Conservation (phyloP, 1,140 invertebrate genomes). For the Pentalonia nigronervosa region DNA sequence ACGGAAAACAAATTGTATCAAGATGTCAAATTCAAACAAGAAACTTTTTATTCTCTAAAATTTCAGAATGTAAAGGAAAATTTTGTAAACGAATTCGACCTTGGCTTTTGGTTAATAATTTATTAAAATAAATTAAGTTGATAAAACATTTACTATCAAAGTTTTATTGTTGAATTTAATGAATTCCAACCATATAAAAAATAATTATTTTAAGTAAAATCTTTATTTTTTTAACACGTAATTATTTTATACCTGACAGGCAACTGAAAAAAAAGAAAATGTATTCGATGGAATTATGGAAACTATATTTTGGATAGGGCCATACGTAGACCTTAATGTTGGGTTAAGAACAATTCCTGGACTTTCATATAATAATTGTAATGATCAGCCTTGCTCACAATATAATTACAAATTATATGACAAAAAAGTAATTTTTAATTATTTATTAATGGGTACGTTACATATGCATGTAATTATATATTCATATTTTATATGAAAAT, state of each 20-base stretch:
- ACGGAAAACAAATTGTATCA: slow-evolving; percentile 13
- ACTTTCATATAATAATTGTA: background rate
- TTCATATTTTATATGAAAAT: background rate
- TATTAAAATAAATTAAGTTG: background rate
- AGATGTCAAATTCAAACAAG: slow-evolving; percentile 48
- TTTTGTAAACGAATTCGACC: slow-evolving; percentile 25
- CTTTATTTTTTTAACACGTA: too few species aligned
- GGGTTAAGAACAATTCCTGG: background rate
- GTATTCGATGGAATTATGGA: slow-evolving; percentile 35
- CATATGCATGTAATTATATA: background rate
- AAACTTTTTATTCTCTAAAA: slow-evolving; percentile 28
- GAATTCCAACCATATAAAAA: too few species aligned
- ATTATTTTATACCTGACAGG: background rate
- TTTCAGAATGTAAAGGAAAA: slow-evolving; percentile 3
- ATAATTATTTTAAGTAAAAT: background rate
- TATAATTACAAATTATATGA: slow-evolving; percentile 12
- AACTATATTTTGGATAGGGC: slow-evolving; percentile 40
- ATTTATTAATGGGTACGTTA: background rate
- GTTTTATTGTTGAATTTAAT: background rate
- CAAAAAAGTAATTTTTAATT: slow-evolving; percentile 22
- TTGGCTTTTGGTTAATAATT: slow-evolving; percentile 37
- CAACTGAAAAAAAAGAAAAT: slow-evolving; percentile 3
- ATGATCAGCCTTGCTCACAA: background rate
- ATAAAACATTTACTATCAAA: background rate
- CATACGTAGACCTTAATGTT: background rate